A percentile compares a stretch with the other conserved stretches of the same genome.
These are phyloP conservation scores for Psammodynastes pulverulentus DNA, from an alignment of 2,113 vertebrate genomes.

Conservation along the genomic window DNA sequence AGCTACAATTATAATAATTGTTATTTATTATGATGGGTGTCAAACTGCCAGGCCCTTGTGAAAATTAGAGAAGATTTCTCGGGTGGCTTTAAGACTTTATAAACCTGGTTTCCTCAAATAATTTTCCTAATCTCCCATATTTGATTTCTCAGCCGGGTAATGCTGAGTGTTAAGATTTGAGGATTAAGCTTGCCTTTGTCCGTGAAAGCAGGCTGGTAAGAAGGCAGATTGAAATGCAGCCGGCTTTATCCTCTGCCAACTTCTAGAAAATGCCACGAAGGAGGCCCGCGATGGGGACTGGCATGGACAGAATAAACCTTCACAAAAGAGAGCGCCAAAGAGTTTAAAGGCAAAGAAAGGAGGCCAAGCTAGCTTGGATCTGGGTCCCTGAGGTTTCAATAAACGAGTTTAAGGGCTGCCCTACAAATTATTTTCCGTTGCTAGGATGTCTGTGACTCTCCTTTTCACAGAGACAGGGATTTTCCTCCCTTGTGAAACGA, in stretches of 20 bases:
- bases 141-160: background rate
- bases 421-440: background rate
- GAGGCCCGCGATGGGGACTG: background rate
- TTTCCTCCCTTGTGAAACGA: too few species aligned
- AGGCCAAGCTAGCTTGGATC: background rate
- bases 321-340: background rate
- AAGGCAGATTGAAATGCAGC: background rate
- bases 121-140: background rate
- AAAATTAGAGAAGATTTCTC: background rate
- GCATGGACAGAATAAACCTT: background rate
- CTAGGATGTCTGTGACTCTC: background rate
- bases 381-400: background rate
- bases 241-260: background rate
- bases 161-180: background rate
- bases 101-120: background rate
- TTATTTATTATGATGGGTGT: background rate
- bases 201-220: background rate
- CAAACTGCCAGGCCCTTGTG: background rate
- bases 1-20: background rate
- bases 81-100: background rate
- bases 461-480: background rate
- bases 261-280: background rate
- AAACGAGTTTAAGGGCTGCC: background rate
- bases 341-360: background rate
- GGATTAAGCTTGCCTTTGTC: background rate